These are phyloP conservation scores for Papilio protenor DNA, from an alignment of 2,888 invertebrate species.

Conservation along the genomic window DNA sequence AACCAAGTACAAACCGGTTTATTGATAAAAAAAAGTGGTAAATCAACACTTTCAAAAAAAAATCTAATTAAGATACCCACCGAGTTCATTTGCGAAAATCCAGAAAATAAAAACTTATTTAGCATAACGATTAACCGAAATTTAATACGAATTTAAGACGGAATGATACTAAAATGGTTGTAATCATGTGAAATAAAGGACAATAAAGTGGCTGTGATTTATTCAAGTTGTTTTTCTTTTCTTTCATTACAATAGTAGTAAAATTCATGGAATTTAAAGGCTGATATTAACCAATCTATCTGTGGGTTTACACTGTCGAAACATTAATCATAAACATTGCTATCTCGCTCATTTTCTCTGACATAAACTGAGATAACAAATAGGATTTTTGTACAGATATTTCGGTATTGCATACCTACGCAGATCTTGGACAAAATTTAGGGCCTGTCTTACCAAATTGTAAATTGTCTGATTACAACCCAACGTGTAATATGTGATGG, in stretches of 20 bases:
- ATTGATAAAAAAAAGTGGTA: slow-evolving; percentile 15
- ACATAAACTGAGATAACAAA: too few species aligned
- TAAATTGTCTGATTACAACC: too few species aligned
- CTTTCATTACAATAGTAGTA: neutral
- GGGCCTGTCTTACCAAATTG: too few species aligned
- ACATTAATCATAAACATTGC: too few species aligned
- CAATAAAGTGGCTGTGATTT: slow-evolving; percentile 69
- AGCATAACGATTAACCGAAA: neutral
- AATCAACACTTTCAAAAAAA: neutral
- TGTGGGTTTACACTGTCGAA: too few species aligned
- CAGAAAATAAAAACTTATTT: slow-evolving; percentile 1
- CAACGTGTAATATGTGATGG: too few species aligned
- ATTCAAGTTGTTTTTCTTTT: slow-evolving; percentile 4
- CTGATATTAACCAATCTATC: too few species aligned
- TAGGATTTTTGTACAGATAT: too few species aligned
- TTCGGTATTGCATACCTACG: too few species aligned
- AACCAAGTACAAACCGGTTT: slow-evolving; percentile 36
- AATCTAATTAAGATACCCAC: neutral
- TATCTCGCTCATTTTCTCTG: too few species aligned
- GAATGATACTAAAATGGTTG: neutral
- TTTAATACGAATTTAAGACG: neutral
- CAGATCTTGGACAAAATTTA: too few species aligned
- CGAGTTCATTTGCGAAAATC: neutral
- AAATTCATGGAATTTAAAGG: neutral
- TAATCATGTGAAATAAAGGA: slow-evolving; percentile 20